phyloP scores from a whole-genome alignment of 2,113 vertebrate species.

The Trichomycterus rosablanca region DNA sequence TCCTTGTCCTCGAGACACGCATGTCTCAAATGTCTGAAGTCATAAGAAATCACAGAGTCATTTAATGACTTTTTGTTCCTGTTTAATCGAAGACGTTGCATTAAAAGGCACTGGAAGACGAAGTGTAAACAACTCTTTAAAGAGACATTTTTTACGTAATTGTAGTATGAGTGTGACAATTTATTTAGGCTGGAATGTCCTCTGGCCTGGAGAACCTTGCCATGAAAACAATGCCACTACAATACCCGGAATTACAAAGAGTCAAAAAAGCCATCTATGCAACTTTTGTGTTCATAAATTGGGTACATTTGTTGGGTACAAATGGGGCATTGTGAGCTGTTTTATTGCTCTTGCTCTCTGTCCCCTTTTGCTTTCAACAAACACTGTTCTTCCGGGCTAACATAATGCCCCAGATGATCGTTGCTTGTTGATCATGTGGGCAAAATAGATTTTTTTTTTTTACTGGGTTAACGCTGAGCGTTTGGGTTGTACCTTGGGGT shows the following conservation, averaged over 20 bases:
- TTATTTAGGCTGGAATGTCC: constrained; percentile 25
- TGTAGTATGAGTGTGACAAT: constrained; percentile 21
- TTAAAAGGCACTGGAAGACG: neutral
- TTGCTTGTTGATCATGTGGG: constrained; percentile 16
- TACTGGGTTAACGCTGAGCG: too few species aligned
- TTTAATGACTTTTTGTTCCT: neutral
- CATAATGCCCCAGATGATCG: constrained; percentile 18
- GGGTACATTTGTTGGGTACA: constrained; percentile 42
- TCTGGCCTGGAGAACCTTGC: constrained; percentile 40
- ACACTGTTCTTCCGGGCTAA: constrained; percentile 28
- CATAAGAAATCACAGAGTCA: neutral
- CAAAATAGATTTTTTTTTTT: too few species aligned
- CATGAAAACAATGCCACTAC: constrained; percentile 40
- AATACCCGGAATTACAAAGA: constrained; percentile 32
- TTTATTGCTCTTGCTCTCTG: constrained; percentile 2
- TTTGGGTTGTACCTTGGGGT: too few species aligned
- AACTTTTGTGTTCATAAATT: constrained; percentile 38
- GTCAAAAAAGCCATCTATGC: constrained; percentile 28
- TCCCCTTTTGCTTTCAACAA: constrained; percentile 40
- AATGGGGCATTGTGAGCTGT: constrained; percentile 40
- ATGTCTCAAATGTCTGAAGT: too few species aligned
- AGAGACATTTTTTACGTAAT: constrained; percentile 10
- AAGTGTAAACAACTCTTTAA: neutral
- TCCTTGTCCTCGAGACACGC: neutral
- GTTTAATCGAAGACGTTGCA: neutral